Conservation (phyloP, 1,140 invertebrate genomes). For the Monochamus saltuarius region DNA sequence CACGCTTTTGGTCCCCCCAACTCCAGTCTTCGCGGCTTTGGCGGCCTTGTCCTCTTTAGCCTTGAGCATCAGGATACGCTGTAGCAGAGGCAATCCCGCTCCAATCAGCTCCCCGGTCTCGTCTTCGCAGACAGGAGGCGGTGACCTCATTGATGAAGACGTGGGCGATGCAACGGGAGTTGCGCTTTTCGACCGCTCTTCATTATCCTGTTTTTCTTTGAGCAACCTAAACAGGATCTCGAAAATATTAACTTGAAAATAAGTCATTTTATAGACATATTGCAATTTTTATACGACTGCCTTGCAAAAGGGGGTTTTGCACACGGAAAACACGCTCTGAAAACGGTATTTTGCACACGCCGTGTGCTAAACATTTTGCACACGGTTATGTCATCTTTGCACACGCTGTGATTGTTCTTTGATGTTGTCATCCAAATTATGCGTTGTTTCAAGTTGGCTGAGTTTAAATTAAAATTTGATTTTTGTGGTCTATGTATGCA, state of each 20-base stretch:
- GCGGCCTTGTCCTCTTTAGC: conserved; percentile 72
- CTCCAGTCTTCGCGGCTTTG: conserved; percentile 30
- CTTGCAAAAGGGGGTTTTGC: no score
- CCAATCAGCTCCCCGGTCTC: conserved; percentile 63
- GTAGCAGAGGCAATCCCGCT: conserved; percentile 73
- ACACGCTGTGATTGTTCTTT: no score
- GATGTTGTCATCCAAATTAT: no score
- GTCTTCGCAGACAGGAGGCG: conserved; percentile 55
- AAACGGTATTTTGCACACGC: no score
- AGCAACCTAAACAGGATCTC: conserved; percentile 59
- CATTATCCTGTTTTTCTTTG: conserved; percentile 80
- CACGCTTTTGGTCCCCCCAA: conserved; percentile 24
- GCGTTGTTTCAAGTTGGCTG: no score
- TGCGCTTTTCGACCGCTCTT: conserved; percentile 45
- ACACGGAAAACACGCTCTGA: no score
- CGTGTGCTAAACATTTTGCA: no score
- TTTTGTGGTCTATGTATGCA: no score
- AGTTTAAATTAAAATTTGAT: no score
- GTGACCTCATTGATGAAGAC: conserved; percentile 49
- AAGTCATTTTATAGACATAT: no score
- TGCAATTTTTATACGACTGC: no score
- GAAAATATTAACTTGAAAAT: neutral
- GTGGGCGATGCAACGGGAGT: conserved; percentile 52
- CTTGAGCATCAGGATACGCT: conserved; percentile 75
- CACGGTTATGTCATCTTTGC: no score